Base-by-base conservation (phyloP, 2,797 vertebrate species). In the Mormyrops attenuatus region DNA sequence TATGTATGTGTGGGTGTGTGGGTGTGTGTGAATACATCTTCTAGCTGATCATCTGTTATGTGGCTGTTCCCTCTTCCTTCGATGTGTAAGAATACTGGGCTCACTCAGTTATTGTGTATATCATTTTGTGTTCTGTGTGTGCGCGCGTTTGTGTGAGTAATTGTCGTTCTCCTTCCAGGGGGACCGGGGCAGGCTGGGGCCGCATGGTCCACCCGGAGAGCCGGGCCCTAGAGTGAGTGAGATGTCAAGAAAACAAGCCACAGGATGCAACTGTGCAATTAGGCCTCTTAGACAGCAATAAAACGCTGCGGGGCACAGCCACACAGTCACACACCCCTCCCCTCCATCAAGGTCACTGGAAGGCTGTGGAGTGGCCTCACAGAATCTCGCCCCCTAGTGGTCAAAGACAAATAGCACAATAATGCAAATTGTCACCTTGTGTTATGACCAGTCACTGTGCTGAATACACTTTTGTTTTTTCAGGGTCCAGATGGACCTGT, bases 401-500 rank as follows among this genome's bases (percentile, higher is more conserved):
- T n/a, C 26, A 57, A 20, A 34, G 52, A 50, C 6, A 15, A 55
- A 17, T 55, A 53, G 44, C 1, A 4, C 30, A 73, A 15, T 73
- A 34, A 50, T 53, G 49, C 85, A 9, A 87, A 87, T 17, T 30
- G 26, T 6, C 30, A 34, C 5, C 3, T 6, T 87, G 30, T 34
- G 20, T 47, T 17, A 47, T 22, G 55, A 13, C 7, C 34, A 17
- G 20, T 66, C 11, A 26, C 5, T 26, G 17, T 66, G 34, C 57
- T 69, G 55, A 53, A 38, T 66, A 3, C 7, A 7, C 55, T 88
- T 50, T 53, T 53, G 49, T 88, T 90, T 30, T 91, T 92, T 84
- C 88, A 99, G 98, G 98, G 98, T 89, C 92, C 96, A 3, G 94
- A 96, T 8, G 98, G 98, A 90, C 96, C 95, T 50, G 92, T 95